Percentiles rank a stretch among this genome's conserved stretches.
Evolutionary conservation across 2,113 vertebrate genomes (phyloP).

Genomic region (Pelecanus crispus): DNA sequence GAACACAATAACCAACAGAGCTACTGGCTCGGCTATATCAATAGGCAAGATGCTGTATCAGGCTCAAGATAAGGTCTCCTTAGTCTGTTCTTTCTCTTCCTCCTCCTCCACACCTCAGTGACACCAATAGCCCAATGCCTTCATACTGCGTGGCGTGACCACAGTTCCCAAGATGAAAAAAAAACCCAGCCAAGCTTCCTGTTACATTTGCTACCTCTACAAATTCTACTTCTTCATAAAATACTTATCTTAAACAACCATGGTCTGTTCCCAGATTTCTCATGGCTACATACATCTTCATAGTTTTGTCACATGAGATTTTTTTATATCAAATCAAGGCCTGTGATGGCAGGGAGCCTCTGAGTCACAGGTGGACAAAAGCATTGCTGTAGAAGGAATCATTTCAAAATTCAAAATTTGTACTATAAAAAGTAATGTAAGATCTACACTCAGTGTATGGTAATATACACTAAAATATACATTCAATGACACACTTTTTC

Average conservation of each 20-base stretch:
- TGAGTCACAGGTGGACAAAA: not conserved
- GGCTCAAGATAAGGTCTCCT: not conserved
- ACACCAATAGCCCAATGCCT: not conserved
- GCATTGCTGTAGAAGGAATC: not conserved
- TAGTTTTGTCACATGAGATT: not conserved
- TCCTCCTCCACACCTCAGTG: not conserved
- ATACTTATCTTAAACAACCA: not conserved
- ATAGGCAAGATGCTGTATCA: not conserved
- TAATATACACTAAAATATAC: not conserved
- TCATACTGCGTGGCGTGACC: not conserved
- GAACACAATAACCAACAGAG: not conserved
- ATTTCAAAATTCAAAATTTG: not conserved
- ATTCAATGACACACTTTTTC: not conserved
- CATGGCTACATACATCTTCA: not conserved
- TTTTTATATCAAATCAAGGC: not conserved
- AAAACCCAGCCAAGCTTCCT: not conserved
- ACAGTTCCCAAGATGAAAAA: not conserved
- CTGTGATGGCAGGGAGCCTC: not conserved
- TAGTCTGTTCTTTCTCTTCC: not conserved
- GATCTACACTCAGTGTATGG: not conserved
- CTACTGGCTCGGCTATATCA: not conserved
- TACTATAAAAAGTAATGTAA: not conserved
- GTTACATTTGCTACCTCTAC: not conserved
- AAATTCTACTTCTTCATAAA: not conserved
- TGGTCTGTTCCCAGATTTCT: not conserved